Base-by-base conservation (phyloP, 2,113 vertebrate species). In the Catharus fuscescens region DNA sequence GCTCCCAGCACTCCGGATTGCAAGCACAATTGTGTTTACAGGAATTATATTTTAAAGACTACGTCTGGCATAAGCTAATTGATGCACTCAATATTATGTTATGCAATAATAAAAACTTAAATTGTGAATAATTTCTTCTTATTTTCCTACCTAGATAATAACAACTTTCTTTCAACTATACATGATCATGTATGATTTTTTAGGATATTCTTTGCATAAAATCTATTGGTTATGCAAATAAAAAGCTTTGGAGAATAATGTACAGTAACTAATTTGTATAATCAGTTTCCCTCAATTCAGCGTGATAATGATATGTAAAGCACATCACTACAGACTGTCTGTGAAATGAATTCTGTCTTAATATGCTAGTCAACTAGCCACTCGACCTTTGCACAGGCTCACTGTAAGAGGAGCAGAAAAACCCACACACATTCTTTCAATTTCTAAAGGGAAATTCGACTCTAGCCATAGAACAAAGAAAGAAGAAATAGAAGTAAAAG, bases 381-480 rank as follows among this genome's bases (percentile, higher is more conserved):
- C 94, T 93, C 96, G 94, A 93, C 90, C 90, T 97, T 97, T 97
- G 94, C 96, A 97, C 95, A 81, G 94, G 67, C 96, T 95, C 88
- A 91, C 95, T 91, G 66, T 95, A 97, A 95, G 95, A 96, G 72
- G 60, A 90, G 81, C 94, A 98, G 96, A 97, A 96, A 95, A 97
- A 87, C 96, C 96, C 97, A 97, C 97, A 97, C 96, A 98, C 98
- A 98, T 98, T 98, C 98, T 98, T 98, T 98, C 97, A 97, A 97
- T 98, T 98, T 98, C 98, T 97, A 98, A 98, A 97, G 97, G 97
- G 98, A 99, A 99, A 99, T 98, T 97, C 92, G 98, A 99, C 96
- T 98, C 98, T 89, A 95, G 92, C 93, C 96, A 32, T 95, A 98
- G 98, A 98, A 99, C 98, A 99, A 99, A 99, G 98, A 98, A 84